Base-by-base conservation (phyloP, 2,888 invertebrate species). In the Macaria notata region DNA sequence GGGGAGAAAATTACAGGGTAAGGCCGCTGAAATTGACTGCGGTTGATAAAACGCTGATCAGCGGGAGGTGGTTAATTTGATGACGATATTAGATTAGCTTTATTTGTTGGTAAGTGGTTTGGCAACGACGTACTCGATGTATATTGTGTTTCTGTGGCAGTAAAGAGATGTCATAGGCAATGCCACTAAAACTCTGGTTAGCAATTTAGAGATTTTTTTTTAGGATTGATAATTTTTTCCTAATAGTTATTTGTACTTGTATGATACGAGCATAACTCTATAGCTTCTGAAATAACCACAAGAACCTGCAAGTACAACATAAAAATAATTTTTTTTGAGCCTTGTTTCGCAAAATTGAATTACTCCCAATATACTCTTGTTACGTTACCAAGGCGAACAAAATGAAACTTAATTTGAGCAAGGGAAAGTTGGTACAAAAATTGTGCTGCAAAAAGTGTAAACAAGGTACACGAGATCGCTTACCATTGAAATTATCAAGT, bases 401-500 rank as follows among this genome's bases (percentile, higher is more conserved):
- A 60, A 62, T 50, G 46, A 42, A 65, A 59, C 57, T 61, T 66
- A 68, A 71, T 70, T 68, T 61, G 63, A 56, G 47, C 42, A 56
- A 64, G 53, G 43, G 52, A 48, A 62, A 66, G 61, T 69, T 69
- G 68, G n/a, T 46, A 55, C 61, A 71, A 69, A 68, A 67, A 60
- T 73, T 64, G 41, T 8, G 9, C 9, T n/a, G 33, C 19, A 55
- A 63, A 69, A 75, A 79, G 72, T 80, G 80, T 78, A 85, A 86
- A 84, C 80, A 85, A 76, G 74, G 54, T 67, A 64, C 68, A 63
- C 59, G 61, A 67, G 65, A 77, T 70, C 76, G 70, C 71, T 70
- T 76, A 76, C 76, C 76, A 85, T 84, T 81, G 84, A 84, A 86
- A 86, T 86, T 85, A 84, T 82, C 80, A 84, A 86, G 88, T 86